Evolutionary conservation across 2,113 vertebrate species (phyloP).

Genomic region (Excalfactoria chinensis): DNA sequence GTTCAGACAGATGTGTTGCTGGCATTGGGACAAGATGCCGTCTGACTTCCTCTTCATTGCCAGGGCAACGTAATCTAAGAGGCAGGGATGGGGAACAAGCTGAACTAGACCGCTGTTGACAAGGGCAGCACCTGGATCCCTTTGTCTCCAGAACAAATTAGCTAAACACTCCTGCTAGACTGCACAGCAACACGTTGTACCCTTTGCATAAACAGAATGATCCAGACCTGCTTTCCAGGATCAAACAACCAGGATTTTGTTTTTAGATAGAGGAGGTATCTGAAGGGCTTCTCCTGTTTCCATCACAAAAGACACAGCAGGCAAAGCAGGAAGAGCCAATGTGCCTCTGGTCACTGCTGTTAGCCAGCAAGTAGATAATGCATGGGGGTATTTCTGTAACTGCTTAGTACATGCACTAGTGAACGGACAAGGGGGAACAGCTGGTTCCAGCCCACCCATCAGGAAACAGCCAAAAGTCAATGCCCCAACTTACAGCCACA

Average conservation of each 20-base stretch:
- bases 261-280: neutral
- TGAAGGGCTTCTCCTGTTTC: neutral
- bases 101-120: neutral
- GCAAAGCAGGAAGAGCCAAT: neutral
- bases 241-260: neutral
- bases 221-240: neutral
- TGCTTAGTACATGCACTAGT: neutral
- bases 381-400: neutral
- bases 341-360: neutral
- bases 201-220: neutral
- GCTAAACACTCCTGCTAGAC: neutral
- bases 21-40: constrained; percentile 1
- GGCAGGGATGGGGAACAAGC: neutral
- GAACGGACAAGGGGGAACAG: neutral
- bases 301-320: neutral
- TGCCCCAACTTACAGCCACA: neutral
- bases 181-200: rapidly evolving
- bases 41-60: constrained; percentile 62
- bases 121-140: neutral
- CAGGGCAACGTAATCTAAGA: constrained; percentile 19
- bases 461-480: neutral
- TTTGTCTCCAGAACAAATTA: neutral
- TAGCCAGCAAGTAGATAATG: neutral
- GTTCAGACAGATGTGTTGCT: constrained; percentile 38
- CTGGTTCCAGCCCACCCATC: rapidly evolving